A percentile compares a stretch with the other conserved stretches of the same genome.
Evolutionary conservation across 2,888 invertebrate genomes (phyloP).

Genomic region (Callyntrura guangdongensis): DNA sequence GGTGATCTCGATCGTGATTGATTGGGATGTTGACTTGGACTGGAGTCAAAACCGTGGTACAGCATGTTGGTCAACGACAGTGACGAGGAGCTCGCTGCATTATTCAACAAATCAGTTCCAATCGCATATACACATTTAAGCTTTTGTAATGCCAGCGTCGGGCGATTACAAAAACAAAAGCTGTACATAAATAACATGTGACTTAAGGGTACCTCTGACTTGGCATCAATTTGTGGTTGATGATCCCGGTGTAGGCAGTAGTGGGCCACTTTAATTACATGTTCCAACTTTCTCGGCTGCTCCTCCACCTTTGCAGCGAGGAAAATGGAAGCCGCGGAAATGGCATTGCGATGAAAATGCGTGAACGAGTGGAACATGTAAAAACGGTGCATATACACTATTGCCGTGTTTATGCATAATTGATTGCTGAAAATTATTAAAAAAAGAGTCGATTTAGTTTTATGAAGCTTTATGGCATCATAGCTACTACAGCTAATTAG

Average conservation of each 20-base stretch:
- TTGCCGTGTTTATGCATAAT: conserved; percentile 99
- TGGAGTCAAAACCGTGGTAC: conserved; percentile 75
- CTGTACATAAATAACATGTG: neutral
- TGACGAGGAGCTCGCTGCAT: conserved; percentile 46
- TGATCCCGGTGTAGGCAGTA: conserved; percentile 91
- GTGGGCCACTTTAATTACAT: conserved; percentile 97
- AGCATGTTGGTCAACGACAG: conserved; percentile 58
- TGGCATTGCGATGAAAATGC: conserved; percentile 97
- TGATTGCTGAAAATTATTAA: conserved; percentile 89
- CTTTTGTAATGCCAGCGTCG: conserved; percentile 56
- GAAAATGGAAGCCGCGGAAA: conserved; percentile 97
- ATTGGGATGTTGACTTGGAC: conserved; percentile 69
- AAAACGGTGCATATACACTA: conserved; percentile 99
- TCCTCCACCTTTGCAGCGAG: conserved; percentile 99
- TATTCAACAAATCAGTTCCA: conserved; percentile 85
- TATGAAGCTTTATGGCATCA: too few relatives aligned
- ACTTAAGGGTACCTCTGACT: conserved; percentile 89
- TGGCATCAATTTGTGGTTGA: conserved; percentile 88
- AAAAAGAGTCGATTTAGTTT: neutral
- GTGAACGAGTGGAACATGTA: conserved; percentile 99
- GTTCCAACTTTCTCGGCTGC: conserved; percentile 98
- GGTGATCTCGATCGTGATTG: conserved; percentile 76
- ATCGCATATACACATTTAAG: conserved; percentile 16
- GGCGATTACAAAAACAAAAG: conserved; percentile 57
- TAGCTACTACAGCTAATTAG: too few relatives aligned